phyloP scores from a whole-genome alignment of 2,113 vertebrate species.

The Kobus ellipsiprymnus region DNA sequence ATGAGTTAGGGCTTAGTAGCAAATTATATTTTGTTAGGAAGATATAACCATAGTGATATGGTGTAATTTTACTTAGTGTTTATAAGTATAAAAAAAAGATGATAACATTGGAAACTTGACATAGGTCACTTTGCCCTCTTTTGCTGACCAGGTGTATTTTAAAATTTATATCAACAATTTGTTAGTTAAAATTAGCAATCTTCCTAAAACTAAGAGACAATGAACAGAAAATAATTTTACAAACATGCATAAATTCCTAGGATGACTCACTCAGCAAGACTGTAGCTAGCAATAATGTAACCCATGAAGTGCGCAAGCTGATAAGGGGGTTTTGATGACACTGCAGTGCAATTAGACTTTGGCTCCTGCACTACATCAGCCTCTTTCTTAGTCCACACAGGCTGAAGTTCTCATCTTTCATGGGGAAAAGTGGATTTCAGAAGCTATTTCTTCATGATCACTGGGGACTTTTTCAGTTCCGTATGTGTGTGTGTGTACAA shows the following conservation, averaged over 20 bases:
- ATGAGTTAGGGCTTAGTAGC: neutral
- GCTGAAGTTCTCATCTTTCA: neutral
- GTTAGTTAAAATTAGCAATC: neutral
- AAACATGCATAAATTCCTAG: neutral
- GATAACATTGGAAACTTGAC: neutral
- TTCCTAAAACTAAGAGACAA: neutral
- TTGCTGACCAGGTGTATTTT: neutral
- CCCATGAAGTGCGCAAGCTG: neutral
- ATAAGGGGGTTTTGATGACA: neutral
- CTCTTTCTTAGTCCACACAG: neutral
- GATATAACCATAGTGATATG: neutral
- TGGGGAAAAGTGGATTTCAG: neutral
- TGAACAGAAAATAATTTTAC: neutral
- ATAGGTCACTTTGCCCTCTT: neutral
- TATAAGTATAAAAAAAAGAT: neutral
- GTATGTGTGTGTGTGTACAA: neutral
- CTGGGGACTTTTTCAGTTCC: neutral
- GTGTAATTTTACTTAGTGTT: neutral
- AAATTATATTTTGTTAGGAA: neutral
- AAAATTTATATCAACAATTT: neutral
- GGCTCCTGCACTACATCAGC: accelerated
- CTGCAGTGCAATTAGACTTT: neutral
- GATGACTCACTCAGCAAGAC: neutral
- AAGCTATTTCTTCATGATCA: neutral
- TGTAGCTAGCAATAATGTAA: neutral